phyloP scores from a whole-genome alignment of 2,888 invertebrate species.

The Amaurobius ferox region DNA sequence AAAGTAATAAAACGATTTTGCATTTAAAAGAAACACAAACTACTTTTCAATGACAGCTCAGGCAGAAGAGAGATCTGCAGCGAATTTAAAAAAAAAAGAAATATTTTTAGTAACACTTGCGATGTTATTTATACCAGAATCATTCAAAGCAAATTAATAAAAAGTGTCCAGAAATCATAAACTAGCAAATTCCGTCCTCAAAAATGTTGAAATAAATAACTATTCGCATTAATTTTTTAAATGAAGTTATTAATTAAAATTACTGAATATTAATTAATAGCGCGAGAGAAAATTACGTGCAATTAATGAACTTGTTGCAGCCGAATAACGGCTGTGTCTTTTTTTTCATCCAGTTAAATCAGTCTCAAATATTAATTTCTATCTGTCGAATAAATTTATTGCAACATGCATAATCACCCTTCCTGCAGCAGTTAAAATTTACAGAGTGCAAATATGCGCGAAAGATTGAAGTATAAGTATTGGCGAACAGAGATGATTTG shows the following conservation, averaged over 20 bases:
- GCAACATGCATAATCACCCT: conserved; percentile 3
- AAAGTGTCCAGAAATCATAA: conserved; percentile 3
- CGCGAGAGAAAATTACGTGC: background rate
- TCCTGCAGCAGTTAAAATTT: background rate
- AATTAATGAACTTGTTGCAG: conserved; percentile 15
- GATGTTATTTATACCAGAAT: background rate
- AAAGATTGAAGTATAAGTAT: background rate
- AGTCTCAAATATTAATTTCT: conserved; percentile 4
- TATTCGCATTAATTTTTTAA: background rate
- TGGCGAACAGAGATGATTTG: background rate
- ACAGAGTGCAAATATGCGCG: background rate
- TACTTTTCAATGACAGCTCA: background rate
- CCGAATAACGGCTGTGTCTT: background rate
- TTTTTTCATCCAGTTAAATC: background rate
- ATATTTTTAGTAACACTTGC: no score
- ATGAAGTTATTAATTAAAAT: conserved; percentile 13
- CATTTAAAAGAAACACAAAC: background rate
- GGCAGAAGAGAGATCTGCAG: background rate
- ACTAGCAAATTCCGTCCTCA: background rate
- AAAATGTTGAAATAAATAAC: conserved; percentile 2
- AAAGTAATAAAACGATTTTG: no score
- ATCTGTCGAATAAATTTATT: background rate
- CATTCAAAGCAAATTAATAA: background rate
- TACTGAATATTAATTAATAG: conserved; percentile 14
- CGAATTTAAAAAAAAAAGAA: no score